Evolutionary conservation across 35 echinoderm and acorn worm genomes (phyloP), one percentile per base, ranked within the genome.

Genomic region (Hemicentrotus pulcherrimus): DNA sequence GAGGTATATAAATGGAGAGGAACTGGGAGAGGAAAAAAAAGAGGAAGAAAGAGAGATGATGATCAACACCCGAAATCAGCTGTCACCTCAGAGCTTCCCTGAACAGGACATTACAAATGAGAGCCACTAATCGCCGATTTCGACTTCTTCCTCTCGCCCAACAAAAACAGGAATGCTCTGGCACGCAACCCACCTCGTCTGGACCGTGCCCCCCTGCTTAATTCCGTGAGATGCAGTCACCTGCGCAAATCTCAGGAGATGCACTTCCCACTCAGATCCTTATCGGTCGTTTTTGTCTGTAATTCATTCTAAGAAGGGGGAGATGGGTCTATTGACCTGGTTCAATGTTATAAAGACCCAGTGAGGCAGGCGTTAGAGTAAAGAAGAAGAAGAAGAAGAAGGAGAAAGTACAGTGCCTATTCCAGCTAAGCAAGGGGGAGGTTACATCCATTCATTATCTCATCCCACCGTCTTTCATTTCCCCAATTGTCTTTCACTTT

Each of bases 61-160:
- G 88, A 90, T 90, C 88, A 90, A 90, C 88, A 90, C 88, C 46
- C 46, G 12, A 90, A 90, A 90, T 90, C 88, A 90, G 88, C 88
- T 90, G 88, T 90, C 88, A 90, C 88, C 88, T 90, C 33, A 2
- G 88, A 31, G 46, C 32, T 33, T 47, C 46, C 32, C 32, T 15
- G 88, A 90, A 90, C 88, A 90, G 88, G 88, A 90, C 88, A 90
- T 90, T 90, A 90, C 88, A 90, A 90, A 90, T 47, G 88, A 90
- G 88, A 45, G 32, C 46, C 88, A 90, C 46, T 90, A 90, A 90
- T 90, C 88, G 88, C 88, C 88, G 88, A 90, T 90, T 90, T 90
- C 46, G 32, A 47, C 88, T 90, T 90, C 88, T 90, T 90, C 88
- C 88, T 90, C 88, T 47, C 46, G 18, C 32, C 88, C 46, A 45